Base-by-base conservation (phyloP, 2,797 vertebrate genomes). In the Varecia variegata region DNA sequence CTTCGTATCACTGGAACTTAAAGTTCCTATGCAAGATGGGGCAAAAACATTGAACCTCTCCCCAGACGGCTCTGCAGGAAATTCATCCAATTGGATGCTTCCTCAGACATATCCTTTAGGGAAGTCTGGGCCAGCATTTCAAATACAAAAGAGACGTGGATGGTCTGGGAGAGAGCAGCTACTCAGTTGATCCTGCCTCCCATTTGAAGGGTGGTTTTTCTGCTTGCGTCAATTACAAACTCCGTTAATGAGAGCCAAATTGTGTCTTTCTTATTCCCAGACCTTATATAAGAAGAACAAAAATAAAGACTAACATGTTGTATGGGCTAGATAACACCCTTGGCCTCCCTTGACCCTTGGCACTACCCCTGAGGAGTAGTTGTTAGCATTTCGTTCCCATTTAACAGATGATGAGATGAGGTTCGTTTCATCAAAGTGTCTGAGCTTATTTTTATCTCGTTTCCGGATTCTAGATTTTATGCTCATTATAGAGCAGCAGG, bases 201-300 rank as follows among this genome's bases (percentile, higher is more conserved):
- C 45, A 71, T 86, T 83, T 93, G 91, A 97, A 68, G 67, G 73
- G 43, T 67, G 35, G 17, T 52, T 93, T 96, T 96, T 56, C 76
- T 90, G 38, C 86, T 90, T 97, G 86, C 5, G 25, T 97, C 87
- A 93, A 84, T 94, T 67, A 86, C n/a, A 74, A 58, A 89, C 25
- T 54, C 23, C 43, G 73, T 87, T 91, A 97, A 95, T 93, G 70
- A 91, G n/a, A 91, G 65, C 62, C 65, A 97, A 87, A 58, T 73
- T 94, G 80, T 89, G 65, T 67, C 25, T 71, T 93, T 93, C 84
- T 93, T 84, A 79, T 91, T 96, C 47, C 47, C 50, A 95, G 91
- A 94, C 12, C 65, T 95, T 80, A 65, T 43, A 73, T 71, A 82
- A 93, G 77, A 90, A 90, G 30, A 85, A 74, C 38, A 81, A 86